Percentiles rank a stretch among this genome's conserved stretches.
Evolutionary conservation across 2,888 invertebrate genomes (phyloP).

Genomic region (Eretmocerus hayati): DNA sequence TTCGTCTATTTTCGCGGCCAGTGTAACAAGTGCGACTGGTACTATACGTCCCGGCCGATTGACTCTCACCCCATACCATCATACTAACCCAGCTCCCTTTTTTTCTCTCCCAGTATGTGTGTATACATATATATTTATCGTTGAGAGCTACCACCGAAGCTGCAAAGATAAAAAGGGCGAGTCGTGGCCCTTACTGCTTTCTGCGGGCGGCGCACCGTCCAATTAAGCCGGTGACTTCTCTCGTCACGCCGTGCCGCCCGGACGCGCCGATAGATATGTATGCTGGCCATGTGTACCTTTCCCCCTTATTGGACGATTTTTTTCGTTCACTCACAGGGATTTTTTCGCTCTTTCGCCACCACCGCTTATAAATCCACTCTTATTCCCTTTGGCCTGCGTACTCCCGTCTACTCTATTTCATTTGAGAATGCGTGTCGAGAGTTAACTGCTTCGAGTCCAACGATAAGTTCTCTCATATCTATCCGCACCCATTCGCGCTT

Average conservation of each 20-base stretch:
- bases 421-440: not conserved
- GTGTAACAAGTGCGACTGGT: not conserved
- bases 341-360: conserved; percentile 2
- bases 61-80: too few species aligned
- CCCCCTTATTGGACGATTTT: not conserved
- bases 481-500: not conserved
- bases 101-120: too few species aligned
- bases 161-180: too few species aligned
- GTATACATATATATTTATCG: too few species aligned
- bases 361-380: not conserved
- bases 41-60: too few species aligned
- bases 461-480: not conserved
- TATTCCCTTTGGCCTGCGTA: not conserved
- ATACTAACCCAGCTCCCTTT: too few species aligned
- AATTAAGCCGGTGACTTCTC: conserved; percentile 13
- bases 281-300: not conserved
- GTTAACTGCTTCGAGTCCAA: conserved; percentile 14
- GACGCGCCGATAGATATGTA: not conserved
- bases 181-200: too few species aligned
- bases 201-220: too few species aligned
- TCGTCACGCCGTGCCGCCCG: not conserved
- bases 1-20: conserved; percentile 9
- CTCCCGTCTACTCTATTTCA: not conserved
- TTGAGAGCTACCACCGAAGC: too few species aligned
- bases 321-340: too few species aligned